These are phyloP conservation scores for Steatocranus sp. DNA, from an alignment of 2,797 vertebrate species.

Conservation along the genomic window DNA sequence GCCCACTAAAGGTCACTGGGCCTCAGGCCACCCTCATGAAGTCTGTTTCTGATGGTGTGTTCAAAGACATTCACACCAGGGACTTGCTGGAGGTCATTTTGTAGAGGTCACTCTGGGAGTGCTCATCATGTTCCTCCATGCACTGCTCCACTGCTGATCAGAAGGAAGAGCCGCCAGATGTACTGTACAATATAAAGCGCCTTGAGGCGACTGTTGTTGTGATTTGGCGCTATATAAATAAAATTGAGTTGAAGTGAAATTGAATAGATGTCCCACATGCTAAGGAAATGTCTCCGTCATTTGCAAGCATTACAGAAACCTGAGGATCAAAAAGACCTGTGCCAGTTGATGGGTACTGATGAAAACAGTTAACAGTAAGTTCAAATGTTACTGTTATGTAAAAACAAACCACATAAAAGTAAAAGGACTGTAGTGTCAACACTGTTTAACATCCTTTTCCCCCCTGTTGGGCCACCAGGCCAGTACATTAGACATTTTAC, in stretches of 20 bases:
- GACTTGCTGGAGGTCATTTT: background rate
- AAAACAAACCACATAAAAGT: background rate
- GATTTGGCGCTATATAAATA: too few species aligned
- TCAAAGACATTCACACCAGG: background rate
- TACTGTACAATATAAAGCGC: too few species aligned
- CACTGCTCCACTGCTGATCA: background rate
- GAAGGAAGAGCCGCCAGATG: background rate
- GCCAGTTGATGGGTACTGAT: background rate
- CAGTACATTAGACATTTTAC: background rate
- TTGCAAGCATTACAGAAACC: background rate
- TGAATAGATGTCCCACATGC: background rate
- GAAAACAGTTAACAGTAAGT: background rate
- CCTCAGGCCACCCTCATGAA: background rate
- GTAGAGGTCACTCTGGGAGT: background rate
- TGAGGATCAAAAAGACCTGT: background rate
- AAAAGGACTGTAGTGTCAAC: background rate
- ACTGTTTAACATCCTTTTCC: background rate
- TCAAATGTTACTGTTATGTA: background rate
- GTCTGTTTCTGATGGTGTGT: background rate
- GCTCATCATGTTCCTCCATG: background rate
- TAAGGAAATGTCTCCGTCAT: background rate
- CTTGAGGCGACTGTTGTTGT: too few species aligned
- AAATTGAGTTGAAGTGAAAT: too few species aligned
- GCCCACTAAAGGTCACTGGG: background rate
- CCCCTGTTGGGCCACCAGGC: background rate